Conservation (phyloP, 1,140 invertebrate species). For the Pseudomyrmex gracilis region DNA sequence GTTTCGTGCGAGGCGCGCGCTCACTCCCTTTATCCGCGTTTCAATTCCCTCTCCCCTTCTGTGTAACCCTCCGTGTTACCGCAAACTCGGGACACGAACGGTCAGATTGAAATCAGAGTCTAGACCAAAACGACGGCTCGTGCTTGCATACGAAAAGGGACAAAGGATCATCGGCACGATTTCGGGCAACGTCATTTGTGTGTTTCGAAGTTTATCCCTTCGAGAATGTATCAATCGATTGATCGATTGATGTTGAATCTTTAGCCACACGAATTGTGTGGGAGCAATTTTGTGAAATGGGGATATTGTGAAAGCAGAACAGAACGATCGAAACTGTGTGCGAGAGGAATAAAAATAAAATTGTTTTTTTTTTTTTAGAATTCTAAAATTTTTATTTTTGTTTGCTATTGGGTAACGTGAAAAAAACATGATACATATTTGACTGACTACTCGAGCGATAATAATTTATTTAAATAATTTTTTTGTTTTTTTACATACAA, state of each 20-base stretch:
- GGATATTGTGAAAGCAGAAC: too few species aligned
- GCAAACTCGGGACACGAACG: conserved; percentile 76
- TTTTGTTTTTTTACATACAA: too few species aligned
- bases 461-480: neutral
- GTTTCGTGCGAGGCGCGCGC: conserved; percentile 68
- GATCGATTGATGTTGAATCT: neutral
- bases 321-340: too few species aligned
- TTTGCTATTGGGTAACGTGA: too few species aligned
- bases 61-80: conserved; percentile 51
- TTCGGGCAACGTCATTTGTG: conserved; percentile 35
- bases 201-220: conserved; percentile 10
- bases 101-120: conserved; percentile 75
- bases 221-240: neutral
- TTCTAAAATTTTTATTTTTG: too few species aligned
- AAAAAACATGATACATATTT: too few species aligned
- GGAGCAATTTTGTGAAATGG: too few species aligned
- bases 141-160: conserved; percentile 23
- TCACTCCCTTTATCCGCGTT: conserved; percentile 32
- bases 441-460: too few species aligned
- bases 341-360: too few species aligned
- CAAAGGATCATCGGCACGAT: neutral
- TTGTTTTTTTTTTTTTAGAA: too few species aligned
- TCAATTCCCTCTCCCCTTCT: conserved; percentile 3
- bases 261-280: neutral
- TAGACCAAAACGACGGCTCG: conserved; percentile 41